These are phyloP conservation scores for Caenorhabditis sp. DNA, from an alignment of 2,888 invertebrate species.

Conservation along the genomic window DNA sequence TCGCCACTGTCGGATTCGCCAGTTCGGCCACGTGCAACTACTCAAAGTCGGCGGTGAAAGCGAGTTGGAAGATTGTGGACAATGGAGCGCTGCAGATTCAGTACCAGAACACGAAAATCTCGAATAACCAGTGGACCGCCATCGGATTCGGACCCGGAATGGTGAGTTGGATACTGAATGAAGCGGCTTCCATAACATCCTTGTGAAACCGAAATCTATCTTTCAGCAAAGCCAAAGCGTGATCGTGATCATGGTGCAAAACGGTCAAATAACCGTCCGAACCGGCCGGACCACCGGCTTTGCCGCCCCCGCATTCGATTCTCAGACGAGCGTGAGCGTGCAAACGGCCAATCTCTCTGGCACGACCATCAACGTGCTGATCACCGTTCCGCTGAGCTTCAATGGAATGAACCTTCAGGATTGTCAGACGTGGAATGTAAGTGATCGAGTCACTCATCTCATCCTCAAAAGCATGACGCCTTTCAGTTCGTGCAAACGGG, in stretches of 20 bases:
- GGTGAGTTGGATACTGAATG: slow-evolving; percentile 27
- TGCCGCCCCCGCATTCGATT: slow-evolving; percentile 38
- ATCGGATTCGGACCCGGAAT: slow-evolving; percentile 54
- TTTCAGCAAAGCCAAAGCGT: slow-evolving; percentile 43
- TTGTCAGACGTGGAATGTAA: slow-evolving; percentile 58
- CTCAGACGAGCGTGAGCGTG: slow-evolving; percentile 6
- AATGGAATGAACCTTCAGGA: slow-evolving; percentile 44
- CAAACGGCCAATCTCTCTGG: slow-evolving; percentile 38
- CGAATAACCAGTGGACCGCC: slow-evolving; percentile 56
- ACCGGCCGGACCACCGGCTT: slow-evolving; percentile 51
- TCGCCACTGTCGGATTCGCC: slow-evolving; percentile 10
- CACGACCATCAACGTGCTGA: slow-evolving; percentile 33
- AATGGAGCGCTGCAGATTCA: slow-evolving; percentile 41
- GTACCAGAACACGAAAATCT: slow-evolving; percentile 32
- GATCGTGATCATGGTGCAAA: slow-evolving; percentile 44
- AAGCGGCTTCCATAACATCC: too few species aligned
- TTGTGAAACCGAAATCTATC: neutral
- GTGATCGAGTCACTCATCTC: neutral
- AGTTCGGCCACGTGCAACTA: slow-evolving; percentile 23
- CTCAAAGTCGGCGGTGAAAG: slow-evolving; percentile 14
- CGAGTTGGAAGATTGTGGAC: slow-evolving; percentile 31
- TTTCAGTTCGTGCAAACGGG: slow-evolving; percentile 50
- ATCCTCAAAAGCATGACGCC: neutral
- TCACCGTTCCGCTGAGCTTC: slow-evolving; percentile 36
- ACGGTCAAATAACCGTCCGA: slow-evolving; percentile 28